Conservation (phyloP, 1,140 invertebrate genomes). For the Euglossa dilemma region DNA sequence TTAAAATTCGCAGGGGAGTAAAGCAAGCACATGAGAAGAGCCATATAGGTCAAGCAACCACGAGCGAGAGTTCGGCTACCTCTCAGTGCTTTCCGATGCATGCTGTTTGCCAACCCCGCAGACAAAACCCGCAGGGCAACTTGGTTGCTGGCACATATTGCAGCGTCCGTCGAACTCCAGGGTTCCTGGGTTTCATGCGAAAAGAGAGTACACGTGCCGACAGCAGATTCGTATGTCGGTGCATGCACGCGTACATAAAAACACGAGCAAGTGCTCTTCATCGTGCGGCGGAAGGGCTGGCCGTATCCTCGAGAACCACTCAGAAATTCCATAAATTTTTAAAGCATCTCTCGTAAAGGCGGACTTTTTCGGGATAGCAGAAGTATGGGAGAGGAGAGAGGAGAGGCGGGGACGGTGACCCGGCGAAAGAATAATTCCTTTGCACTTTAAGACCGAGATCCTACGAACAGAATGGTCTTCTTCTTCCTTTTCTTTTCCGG, state of each 20-base stretch:
- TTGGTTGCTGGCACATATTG: slow-evolving; percentile 69
- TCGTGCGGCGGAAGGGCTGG: background rate
- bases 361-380: slow-evolving; percentile 68
- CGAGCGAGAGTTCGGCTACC: slow-evolving; percentile 38
- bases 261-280: slow-evolving; percentile 4
- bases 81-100: slow-evolving; percentile 72
- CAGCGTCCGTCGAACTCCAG: slow-evolving; percentile 44
- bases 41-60: slow-evolving; percentile 65
- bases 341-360: slow-evolving; percentile 69
- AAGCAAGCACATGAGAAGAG: background rate
- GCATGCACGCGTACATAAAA: background rate
- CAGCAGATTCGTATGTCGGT: background rate
- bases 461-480: no score
- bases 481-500: background rate
- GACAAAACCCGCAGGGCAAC: slow-evolving; percentile 59
- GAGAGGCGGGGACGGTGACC: slow-evolving; percentile 37
- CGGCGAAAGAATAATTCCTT: slow-evolving; percentile 51
- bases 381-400: slow-evolving; percentile 1
- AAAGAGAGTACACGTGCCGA: background rate
- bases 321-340: slow-evolving; percentile 79
- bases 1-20: background rate
- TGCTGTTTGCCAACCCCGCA: slow-evolving; percentile 71
- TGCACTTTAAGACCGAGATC: slow-evolving; percentile 59
- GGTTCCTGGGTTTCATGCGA: background rate
- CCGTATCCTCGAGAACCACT: slow-evolving; percentile 65